A percentile compares a stretch with the other conserved stretches of the same genome.
Conservation (phyloP, 2,888 invertebrate species). For the Julus scandinavius region DNA sequence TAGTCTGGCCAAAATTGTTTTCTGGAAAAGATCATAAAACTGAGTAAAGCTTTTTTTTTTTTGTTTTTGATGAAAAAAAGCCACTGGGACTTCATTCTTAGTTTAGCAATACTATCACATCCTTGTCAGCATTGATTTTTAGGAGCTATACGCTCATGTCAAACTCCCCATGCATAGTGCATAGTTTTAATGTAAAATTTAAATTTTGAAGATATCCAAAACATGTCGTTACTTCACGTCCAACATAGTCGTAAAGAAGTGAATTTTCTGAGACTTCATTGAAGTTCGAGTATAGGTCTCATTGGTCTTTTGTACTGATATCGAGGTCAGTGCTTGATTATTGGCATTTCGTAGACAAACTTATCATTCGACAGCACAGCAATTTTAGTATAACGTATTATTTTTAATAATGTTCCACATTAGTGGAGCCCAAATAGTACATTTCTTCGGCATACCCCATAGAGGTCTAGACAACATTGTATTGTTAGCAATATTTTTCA, state of each 20-base stretch:
- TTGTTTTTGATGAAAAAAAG: neutral
- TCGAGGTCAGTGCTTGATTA: neutral
- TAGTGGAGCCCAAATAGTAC: conserved; percentile 3
- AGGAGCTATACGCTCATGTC: too few species aligned
- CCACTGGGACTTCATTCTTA: neutral
- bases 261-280: neutral
- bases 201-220: neutral
- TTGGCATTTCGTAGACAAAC: neutral
- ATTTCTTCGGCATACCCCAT: neutral
- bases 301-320: neutral
- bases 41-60: neutral
- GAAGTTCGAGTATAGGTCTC: too few species aligned
- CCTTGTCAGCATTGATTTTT: too few species aligned
- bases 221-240: neutral
- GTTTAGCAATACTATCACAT: too few species aligned
- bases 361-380: neutral
- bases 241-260: neutral
- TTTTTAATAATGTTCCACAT: conserved; percentile 24
- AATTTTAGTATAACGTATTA: conserved; percentile 1
- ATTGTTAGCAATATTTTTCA: conserved; percentile 15
- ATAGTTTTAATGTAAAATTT: too few species aligned
- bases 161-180: too few species aligned
- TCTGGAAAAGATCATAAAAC: neutral
- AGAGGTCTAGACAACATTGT: neutral
- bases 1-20: neutral